Conservation (phyloP, 2,888 invertebrate species). For the Tortricodes alternella region DNA sequence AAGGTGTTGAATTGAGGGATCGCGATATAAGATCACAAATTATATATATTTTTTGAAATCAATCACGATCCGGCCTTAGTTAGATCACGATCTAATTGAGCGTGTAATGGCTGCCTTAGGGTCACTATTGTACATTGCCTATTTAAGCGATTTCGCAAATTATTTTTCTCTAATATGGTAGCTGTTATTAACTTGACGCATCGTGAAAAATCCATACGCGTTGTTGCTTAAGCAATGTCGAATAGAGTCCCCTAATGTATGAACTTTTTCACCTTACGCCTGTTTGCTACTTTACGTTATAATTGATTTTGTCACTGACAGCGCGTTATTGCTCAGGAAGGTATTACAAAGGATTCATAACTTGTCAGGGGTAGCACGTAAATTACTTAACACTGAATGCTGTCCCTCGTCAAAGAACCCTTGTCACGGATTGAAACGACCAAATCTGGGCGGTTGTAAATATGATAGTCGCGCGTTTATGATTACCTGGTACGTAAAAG, state of each 20-base stretch:
- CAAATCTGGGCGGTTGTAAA: slow-evolving; percentile 51
- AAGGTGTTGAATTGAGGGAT: too few species aligned
- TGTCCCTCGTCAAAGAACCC: slow-evolving; percentile 64
- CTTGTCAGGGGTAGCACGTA: slow-evolving; percentile 48
- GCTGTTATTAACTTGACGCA: too few species aligned
- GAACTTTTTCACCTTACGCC: slow-evolving; percentile 2
- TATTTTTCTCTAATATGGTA: too few species aligned
- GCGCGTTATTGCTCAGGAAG: slow-evolving; percentile 28
- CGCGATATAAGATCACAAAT: too few species aligned
- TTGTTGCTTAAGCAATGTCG: too few species aligned
- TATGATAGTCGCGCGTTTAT: slow-evolving; percentile 50
- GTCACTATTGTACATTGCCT: too few species aligned
- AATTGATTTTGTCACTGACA: slow-evolving; percentile 11
- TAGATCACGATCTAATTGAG: too few species aligned
- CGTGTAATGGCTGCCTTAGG: too few species aligned
- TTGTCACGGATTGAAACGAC: slow-evolving; percentile 60
- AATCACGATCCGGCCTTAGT: too few species aligned
- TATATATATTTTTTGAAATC: too few species aligned
- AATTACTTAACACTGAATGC: slow-evolving; percentile 57
- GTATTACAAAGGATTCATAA: slow-evolving; percentile 51
- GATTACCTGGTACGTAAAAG: slow-evolving; percentile 39
- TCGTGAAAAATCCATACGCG: too few species aligned
- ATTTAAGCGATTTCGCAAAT: too few species aligned
- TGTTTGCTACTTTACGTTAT: not conserved
- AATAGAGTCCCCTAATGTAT: not conserved